phyloP scores from a whole-genome alignment of 2,888 invertebrate species.

The Amitus sp. region DNA sequence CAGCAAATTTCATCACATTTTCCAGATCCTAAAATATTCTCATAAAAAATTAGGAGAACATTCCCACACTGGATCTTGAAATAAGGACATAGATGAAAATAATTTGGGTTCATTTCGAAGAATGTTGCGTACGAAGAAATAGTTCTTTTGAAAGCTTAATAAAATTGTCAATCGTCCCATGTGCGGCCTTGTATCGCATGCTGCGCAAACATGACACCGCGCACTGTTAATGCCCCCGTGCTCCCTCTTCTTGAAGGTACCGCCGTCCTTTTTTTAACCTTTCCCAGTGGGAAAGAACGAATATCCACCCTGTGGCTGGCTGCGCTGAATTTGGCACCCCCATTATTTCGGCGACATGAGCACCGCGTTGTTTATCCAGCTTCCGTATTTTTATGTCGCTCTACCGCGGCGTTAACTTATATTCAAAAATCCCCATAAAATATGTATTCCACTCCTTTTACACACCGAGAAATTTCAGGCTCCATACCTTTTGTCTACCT shows the following conservation, averaged over 20 bases:
- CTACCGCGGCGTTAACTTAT: conserved; percentile 65
- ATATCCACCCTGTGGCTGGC: too few species aligned
- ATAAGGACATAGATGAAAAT: too few species aligned
- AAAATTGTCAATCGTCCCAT: conserved; percentile 61
- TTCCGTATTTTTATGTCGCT: conserved; percentile 63
- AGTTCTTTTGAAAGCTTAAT: conserved; percentile 56
- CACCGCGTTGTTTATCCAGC: conserved; percentile 61
- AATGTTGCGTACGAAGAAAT: too few species aligned
- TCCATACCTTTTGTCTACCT: too few species aligned
- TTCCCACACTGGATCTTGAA: too few species aligned
- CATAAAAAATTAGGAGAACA: too few species aligned
- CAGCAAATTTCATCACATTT: too few species aligned
- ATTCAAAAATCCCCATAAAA: conserved; percentile 65
- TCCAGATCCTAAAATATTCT: too few species aligned
- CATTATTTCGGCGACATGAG: conserved; percentile 35
- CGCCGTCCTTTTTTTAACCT: conserved; percentile 33
- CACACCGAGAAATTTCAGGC: conserved; percentile 53
- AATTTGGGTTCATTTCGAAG: too few species aligned
- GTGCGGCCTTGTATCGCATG: conserved; percentile 55
- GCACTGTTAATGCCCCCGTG: conserved; percentile 46
- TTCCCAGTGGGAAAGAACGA: conserved; percentile 43
- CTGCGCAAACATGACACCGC: conserved; percentile 55
- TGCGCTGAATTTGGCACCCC: conserved; percentile 41
- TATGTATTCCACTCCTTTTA: conserved; percentile 60
- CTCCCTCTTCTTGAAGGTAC: conserved; percentile 35